Base-by-base conservation (phyloP, 2,113 vertebrate genomes). In the Cyanistes caeruleus region DNA sequence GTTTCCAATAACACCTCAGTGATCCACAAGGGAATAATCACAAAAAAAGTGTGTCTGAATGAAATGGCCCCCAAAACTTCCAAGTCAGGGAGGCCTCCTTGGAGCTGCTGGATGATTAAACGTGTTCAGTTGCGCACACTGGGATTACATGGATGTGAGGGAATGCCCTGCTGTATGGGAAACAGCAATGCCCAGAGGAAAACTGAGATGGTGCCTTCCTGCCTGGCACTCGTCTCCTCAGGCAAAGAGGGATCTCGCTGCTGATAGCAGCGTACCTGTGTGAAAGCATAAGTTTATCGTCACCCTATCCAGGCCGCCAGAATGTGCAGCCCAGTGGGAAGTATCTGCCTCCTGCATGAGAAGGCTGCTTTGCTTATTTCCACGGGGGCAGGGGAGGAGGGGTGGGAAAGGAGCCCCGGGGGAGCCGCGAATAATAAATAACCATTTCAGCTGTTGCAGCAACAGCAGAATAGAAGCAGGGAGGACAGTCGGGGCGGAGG, bases 311-410 rank as follows among this genome's bases (percentile, higher is more conserved):
- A 77, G 63, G 84, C 60, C 93, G 81, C 69, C 44, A 49, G 64
- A 79, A 84, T 55, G 56, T 52, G 76, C 85, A 95, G 94, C 84
- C 89, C 87, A 79, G 80, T 31, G 82, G 72, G 87, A 68, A 93
- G 70, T 9, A 64, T 89, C 87, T 83, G 78, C 48, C 91, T 63
- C 21, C 46, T n/a, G 85, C 70, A 53, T 37, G 87, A 85, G 89
- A 95, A 94, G 87, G 80, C 96, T 96, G 91, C 39, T 90, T 94
- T 93, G 96, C 94, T 95, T 94, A 92, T 97, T 98, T 97, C 96
- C 93, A 84, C 1, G 0, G 24, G 13, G 33, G 13, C 55, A 39
- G 43, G 46, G 89, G 59, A 89, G 62, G 33, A 81, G 85, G 35
- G 69, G 46, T 87, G 94, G 96, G 78, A 95, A 96, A 68, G 86